Evolutionary conservation across 2,888 invertebrate species (phyloP).

Genomic region (Cremastinae sp.): DNA sequence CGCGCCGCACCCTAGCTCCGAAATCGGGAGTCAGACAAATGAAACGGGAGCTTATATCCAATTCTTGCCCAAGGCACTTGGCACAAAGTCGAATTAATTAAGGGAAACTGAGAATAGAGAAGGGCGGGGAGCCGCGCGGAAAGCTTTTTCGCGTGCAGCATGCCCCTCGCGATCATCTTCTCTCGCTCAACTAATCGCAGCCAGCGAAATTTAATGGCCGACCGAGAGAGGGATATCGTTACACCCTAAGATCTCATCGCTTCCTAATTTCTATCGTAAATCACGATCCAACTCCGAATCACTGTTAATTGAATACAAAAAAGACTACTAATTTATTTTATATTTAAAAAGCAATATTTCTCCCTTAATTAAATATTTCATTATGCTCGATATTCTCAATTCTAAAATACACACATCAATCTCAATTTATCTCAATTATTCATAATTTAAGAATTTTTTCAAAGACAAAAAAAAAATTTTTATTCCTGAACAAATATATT

Average conservation of each 20-base stretch:
- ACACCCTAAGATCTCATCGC: conserved; percentile 5
- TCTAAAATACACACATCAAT: too few species aligned
- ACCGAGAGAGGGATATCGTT: conserved; percentile 1
- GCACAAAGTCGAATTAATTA: conserved; percentile 55
- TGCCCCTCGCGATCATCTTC: conserved; percentile 10
- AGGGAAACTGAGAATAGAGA: neutral
- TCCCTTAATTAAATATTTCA: too few species aligned
- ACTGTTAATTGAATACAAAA: conserved; percentile 44
- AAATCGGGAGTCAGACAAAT: conserved; percentile 13
- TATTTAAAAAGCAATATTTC: too few species aligned
- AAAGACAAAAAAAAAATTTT: too few species aligned
- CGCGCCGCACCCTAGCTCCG: conserved; percentile 5
- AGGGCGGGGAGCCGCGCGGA: conserved; percentile 21
- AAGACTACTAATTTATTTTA: too few species aligned
- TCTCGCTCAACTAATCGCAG: neutral
- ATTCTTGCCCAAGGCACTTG: conserved; percentile 39
- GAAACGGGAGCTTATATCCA: conserved; percentile 33
- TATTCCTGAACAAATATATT: too few species aligned
- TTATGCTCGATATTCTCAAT: too few species aligned
- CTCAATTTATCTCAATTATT: too few species aligned
- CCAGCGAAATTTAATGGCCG: conserved; percentile 30
- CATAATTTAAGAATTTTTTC: too few species aligned
- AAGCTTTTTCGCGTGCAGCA: conserved; percentile 16
- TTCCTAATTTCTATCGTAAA: conserved; percentile 33
- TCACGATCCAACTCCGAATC: conserved; percentile 4